Conservation (phyloP, 2,888 invertebrate genomes). For the Arge pagana region DNA sequence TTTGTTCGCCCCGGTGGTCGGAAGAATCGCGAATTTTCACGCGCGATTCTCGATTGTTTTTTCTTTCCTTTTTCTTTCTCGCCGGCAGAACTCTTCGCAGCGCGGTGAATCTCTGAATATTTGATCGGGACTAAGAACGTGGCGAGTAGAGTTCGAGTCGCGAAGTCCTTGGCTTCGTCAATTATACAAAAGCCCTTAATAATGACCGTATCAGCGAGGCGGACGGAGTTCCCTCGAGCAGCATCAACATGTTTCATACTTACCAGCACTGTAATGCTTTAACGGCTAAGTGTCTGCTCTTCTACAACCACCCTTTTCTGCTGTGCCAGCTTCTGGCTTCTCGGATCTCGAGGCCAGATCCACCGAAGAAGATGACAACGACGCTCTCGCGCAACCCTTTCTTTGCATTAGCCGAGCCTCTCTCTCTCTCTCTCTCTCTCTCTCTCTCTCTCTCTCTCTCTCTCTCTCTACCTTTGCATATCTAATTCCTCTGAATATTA, state of each 20-base stretch:
- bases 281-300: slow-evolving; percentile 41
- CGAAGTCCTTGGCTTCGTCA: slow-evolving; percentile 41
- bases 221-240: slow-evolving; percentile 50
- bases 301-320: slow-evolving; percentile 12
- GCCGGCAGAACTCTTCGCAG: no score
- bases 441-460: background rate
- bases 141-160: no score
- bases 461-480: slow-evolving; percentile 12
- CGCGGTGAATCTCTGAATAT: no score
- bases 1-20: slow-evolving; percentile 9
- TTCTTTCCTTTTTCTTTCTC: no score
- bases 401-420: slow-evolving; percentile 37
- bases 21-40: slow-evolving; percentile 2
- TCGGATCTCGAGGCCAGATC: slow-evolving; percentile 33
- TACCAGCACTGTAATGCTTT: slow-evolving; percentile 37
- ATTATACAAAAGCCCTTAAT: slow-evolving; percentile 51
- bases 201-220: slow-evolving; percentile 38
- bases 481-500: slow-evolving; percentile 15
- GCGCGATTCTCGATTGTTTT: no score
- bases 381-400: slow-evolving; percentile 36
- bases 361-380: slow-evolving; percentile 28
- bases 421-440: background rate
- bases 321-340: slow-evolving; percentile 28
- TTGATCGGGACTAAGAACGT: no score
- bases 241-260: slow-evolving; percentile 54